Base-by-base conservation (phyloP, 2,113 vertebrate species). In the Microcebus tavaratra region DNA sequence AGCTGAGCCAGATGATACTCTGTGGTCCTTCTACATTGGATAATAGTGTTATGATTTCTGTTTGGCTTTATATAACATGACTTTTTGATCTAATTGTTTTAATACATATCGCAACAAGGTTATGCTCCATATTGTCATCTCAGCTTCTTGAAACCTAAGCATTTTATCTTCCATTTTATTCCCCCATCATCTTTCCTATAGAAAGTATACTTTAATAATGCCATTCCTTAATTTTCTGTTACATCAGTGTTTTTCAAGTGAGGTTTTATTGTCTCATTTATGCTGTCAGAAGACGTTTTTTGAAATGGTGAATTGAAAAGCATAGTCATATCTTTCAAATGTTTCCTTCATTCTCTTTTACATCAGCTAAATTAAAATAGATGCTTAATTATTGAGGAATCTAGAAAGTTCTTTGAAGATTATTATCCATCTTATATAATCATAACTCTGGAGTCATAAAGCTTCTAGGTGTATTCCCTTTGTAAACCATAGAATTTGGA, bases 111-210 rank as follows among this genome's bases (percentile, higher is more conserved):
- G 8, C 48, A 82, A n/a, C 25, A 76, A 93, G n/a, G 6, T 34
- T 57, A 75, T 36, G 34, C n/a, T 93, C 65, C 5, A 29, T 25
- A 34, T 72, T 91, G 90, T 81, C 23, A 34, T 70, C 86, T 72
- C 31, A 61, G 17, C 36, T 23, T 63, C 23, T 81, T 90, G n/a
- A 75, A 75, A 42, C 48, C 17, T 5, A 93, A 80, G 5, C 10
- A 82, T 81, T 93, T 92, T 94, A 48, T 36, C 63, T 90, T 82
- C 15, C 6, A 25, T 93, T 75, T 80, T 39, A 90, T 81, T 27
- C 15, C 21, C 39, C 53, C 18, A 42, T 75, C 4, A 81, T 86
- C 17, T 76, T 90, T 76, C 57, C 42, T 63, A 23, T 61, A 63
- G 23, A 63, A 75, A 70, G 5, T 76, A 76, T 13, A 93, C 17